Conservation (phyloP, 2,113 vertebrate genomes). For the Meles meles region DNA sequence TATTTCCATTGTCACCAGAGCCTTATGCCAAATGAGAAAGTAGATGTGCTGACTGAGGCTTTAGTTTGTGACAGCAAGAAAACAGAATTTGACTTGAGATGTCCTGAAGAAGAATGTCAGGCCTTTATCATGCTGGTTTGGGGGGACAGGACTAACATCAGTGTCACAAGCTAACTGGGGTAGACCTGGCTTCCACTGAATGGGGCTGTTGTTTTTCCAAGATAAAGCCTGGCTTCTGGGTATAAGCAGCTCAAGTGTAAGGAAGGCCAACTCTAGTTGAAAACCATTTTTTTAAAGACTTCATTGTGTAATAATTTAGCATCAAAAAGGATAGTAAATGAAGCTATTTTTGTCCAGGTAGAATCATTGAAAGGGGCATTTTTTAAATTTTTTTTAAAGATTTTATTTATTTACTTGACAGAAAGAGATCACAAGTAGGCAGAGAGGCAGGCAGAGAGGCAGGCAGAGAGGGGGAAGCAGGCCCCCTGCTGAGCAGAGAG, state of each 20-base stretch:
- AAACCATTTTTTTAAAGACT: not conserved
- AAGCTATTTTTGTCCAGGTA: constrained; percentile 41
- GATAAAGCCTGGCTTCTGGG: constrained; percentile 1
- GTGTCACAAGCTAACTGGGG: constrained; percentile 2
- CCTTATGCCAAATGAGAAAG: constrained; percentile 42
- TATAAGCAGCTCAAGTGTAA: not conserved
- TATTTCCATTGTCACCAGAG: constrained; percentile 45
- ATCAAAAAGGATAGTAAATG: constrained; percentile 41
- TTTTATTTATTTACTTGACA: too few relatives aligned
- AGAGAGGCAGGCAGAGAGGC: too few relatives aligned
- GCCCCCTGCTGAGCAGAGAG: too few relatives aligned
- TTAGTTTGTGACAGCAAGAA: constrained; percentile 49
- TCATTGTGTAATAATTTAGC: constrained; percentile 47
- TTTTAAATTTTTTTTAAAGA: too few relatives aligned
- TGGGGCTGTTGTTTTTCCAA: constrained; percentile 14
- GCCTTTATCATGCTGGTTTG: constrained; percentile 36
- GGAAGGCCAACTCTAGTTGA: not conserved
- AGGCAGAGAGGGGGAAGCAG: too few relatives aligned
- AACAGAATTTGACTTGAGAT: constrained; percentile 49
- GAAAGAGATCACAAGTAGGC: too few relatives aligned
- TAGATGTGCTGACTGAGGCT: constrained; percentile 39
- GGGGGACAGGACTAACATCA: not conserved
- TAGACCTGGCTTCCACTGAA: constrained; percentile 26
- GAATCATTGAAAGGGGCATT: constrained; percentile 26
- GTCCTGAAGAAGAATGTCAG: not conserved